A percentile compares a stretch with the other conserved stretches of the same genome.
These are phyloP conservation scores for Anolis carolinensis DNA, from an alignment of 2,113 vertebrate genomes.

Conservation along the genomic window DNA sequence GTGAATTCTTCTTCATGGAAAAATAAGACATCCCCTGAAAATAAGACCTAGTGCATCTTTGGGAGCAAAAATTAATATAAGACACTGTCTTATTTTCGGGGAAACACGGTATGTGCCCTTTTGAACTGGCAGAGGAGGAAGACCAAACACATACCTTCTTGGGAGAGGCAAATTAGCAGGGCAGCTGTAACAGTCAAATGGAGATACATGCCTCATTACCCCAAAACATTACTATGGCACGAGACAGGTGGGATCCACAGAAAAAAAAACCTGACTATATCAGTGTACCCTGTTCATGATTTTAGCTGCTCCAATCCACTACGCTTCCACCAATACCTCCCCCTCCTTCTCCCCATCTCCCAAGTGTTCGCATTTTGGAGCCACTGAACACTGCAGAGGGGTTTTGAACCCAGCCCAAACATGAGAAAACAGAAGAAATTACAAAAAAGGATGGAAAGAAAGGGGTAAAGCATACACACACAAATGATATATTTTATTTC, in stretches of 20 bases:
- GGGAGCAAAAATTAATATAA: too few species aligned
- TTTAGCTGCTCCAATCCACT: neutral
- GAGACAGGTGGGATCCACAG: neutral
- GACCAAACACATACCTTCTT: too few species aligned
- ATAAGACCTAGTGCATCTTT: too few species aligned
- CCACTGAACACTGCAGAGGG: neutral
- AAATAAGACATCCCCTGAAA: too few species aligned
- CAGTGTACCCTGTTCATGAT: neutral
- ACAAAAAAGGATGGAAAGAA: neutral
- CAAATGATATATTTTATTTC: slow-evolving; percentile 21
- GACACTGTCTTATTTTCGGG: too few species aligned
- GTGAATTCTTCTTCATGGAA: too few species aligned
- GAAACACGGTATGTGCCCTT: too few species aligned
- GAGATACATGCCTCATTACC: neutral
- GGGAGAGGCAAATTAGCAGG: too few species aligned
- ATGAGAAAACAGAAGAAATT: neutral
- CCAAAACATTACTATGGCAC: neutral
- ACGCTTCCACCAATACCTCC: neutral
- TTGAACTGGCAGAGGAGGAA: too few species aligned
- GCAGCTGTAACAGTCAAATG: neutral
- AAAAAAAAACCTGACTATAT: neutral
- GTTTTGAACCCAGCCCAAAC: neutral
- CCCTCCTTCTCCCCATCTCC: neutral
- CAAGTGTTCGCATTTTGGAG: neutral
- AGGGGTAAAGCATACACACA: neutral